Base-by-base conservation (phyloP, 2,113 vertebrate genomes). In the Anguilla rostrata region DNA sequence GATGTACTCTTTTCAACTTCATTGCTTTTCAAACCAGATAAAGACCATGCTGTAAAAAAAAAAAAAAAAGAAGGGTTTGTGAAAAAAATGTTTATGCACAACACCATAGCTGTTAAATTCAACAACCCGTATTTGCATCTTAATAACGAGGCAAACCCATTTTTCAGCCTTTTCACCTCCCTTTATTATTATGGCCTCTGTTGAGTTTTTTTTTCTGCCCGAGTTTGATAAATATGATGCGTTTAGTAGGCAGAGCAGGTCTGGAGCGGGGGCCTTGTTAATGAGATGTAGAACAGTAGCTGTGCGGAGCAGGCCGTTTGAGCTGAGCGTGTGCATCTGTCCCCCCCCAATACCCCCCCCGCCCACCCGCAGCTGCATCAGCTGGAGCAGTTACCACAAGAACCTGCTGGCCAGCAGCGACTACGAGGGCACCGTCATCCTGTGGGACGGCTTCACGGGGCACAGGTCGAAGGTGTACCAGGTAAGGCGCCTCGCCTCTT, bases 311-410 rank as follows among this genome's bases (percentile, higher is more conserved):
- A 63, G 56, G 22, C 60, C 1, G 41, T 7, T 39, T 14, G 34
- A n/a, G 4, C 39, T 15, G 43, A 5, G 57, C n/a, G 29, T n/a
- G 16, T 84, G 22, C 7, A 20, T 39, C 39, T 66, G 14, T 83
- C 84, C 34, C 34, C 34, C 34, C n/a, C n/a, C n/a, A n/a, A n/a
- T n/a, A n/a, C n/a, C n/a, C n/a, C 34, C 34, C 34, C 34, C 34
- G 0, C 34, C 85, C 15, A 11, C 75, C 56, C 4, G 49, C 12
- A 99, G 98, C 97, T 99, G 98, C 98, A 99, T 99, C 96, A 99
- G 98, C 97, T 99, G 98, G 98, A 99, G 98, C 95, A 99, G 98
- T 93, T 99, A 99, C 90, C 98, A 99, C 95, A 99, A 99, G 94
- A 98, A 99, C 92, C 96, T 99, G 75, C 93, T 99, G 93, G 98